These are phyloP conservation scores for Balearica regulorum DNA, from an alignment of 2,797 vertebrate genomes.

Conservation along the genomic window DNA sequence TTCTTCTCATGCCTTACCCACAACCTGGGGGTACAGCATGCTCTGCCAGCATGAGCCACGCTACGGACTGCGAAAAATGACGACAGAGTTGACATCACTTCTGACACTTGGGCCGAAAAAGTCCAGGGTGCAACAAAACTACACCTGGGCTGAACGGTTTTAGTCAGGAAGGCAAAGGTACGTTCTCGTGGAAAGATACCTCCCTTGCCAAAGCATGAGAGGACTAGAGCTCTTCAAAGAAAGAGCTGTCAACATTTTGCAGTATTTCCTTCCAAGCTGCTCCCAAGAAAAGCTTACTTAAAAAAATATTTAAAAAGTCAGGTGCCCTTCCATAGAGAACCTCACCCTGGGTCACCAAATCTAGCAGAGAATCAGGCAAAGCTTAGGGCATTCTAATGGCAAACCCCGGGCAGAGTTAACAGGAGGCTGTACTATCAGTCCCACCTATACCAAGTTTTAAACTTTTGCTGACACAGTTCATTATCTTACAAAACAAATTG, in stretches of 20 bases:
- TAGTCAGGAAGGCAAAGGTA: not conserved
- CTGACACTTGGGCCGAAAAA: not conserved
- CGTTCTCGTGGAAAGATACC: not conserved
- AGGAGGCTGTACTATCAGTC: not conserved
- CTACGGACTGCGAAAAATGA: not conserved
- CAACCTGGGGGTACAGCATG: no score
- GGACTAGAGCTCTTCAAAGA: not conserved
- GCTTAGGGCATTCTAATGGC: not conserved
- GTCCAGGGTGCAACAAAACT: not conserved
- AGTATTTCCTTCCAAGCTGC: not conserved
- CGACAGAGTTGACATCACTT: not conserved
- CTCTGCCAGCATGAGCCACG: not conserved
- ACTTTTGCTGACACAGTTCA: slow-evolving; percentile 54
- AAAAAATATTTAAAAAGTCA: not conserved
- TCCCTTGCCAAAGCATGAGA: not conserved
- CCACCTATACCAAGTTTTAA: not conserved
- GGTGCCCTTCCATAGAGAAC: not conserved
- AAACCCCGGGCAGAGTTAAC: not conserved
- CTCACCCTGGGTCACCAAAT: not conserved
- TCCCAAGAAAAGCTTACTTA: not conserved
- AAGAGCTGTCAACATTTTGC: not conserved
- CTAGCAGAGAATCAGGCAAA: not conserved
- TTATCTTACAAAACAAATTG: slow-evolving; percentile 56
- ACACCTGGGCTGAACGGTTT: not conserved
- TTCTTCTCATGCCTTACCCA: not conserved